A percentile compares a stretch with the other conserved stretches of the same genome.
Evolutionary conservation across 2,888 invertebrate genomes (phyloP).

Genomic region (Oscheius myriophilus): DNA sequence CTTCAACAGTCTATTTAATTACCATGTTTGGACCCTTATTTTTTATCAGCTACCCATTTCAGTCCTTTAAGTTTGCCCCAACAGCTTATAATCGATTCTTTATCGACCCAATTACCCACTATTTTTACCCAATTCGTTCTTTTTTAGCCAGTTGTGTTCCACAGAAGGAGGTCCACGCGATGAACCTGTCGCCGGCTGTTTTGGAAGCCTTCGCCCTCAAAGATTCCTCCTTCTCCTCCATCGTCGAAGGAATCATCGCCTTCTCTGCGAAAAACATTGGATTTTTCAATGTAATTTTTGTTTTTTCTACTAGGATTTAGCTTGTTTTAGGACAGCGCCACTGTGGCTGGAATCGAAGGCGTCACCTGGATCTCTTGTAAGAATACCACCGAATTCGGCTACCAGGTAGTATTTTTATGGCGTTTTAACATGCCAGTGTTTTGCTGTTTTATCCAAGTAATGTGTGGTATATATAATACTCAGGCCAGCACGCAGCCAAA

Average conservation of each 20-base stretch:
- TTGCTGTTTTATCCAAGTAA: too few relatives aligned
- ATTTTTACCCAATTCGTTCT: background rate
- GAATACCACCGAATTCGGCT: background rate
- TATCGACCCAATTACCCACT: too few relatives aligned
- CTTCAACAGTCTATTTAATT: too few relatives aligned
- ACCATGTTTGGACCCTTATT: too few relatives aligned
- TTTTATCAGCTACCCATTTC: too few relatives aligned
- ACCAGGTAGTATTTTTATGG: background rate
- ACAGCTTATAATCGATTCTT: too few relatives aligned
- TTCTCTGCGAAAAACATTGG: conserved; percentile 5
- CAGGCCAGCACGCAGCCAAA: too few relatives aligned
- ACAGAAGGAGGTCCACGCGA: conserved; percentile 8
- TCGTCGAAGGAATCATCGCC: conserved; percentile 2
- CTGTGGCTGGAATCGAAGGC: conserved; percentile 20
- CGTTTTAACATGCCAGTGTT: too few relatives aligned
- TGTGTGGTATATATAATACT: too few relatives aligned
- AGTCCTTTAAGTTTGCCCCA: too few relatives aligned
- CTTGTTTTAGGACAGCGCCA: background rate
- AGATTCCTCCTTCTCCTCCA: conserved; percentile 1
- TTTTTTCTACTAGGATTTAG: background rate
- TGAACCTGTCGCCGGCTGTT: background rate
- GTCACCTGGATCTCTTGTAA: conserved; percentile 21
- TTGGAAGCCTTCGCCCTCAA: background rate
- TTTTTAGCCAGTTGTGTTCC: conserved; percentile 7
- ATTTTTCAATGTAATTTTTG: conserved; percentile 6